Base-by-base conservation (phyloP, 2,888 invertebrate genomes). In the Fragum whitleyi region DNA sequence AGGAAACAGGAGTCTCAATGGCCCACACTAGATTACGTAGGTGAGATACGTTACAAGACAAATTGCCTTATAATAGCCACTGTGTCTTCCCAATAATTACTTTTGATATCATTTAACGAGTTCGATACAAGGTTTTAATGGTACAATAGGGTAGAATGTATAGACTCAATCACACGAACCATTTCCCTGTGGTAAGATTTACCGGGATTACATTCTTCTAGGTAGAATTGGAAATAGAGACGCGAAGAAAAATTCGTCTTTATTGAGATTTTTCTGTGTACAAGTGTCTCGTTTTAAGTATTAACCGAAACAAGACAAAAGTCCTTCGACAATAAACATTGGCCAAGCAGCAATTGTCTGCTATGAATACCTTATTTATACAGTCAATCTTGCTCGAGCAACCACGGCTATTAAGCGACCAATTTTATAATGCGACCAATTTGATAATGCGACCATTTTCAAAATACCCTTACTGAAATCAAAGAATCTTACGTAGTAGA, bases 91-190 rank as follows among this genome's bases (percentile, higher is more conserved):
- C 28, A n/a, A 3, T 32, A 62, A 62, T 62, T 36, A 62, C 62
- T 36, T 36, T 23, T n/a, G 62, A n/a, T 62, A 28, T 62, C 62
- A 29, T 29, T n/a, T 62, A 36, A 32, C 62, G 62, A 62, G 7
- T 28, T 36, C 28, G 3, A 23, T 57, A 23, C 26, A 57, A 28
- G 28, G 11, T 11, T 23, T 28, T 21, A 23, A 57, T 11, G 57
- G 28, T 26, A 57, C 57, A 26, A 57, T 57, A 21, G 57, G 57
- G 26, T 36, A 47, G 47, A 47, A 19, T 47, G 47, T 47, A n/a
- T 14, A 47, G 14, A 47, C 19, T 47, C 47, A 19, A 47, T 47
- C 23, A 57, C 57, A 57, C 57, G 26, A 23, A 26, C 26, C 21
- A 23, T 26, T 26, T 28, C 26, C 26, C 28, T 19, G 11, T 57